A percentile compares a stretch with the other conserved stretches of the same genome.
Evolutionary conservation across 2,888 invertebrate species (phyloP).

Genomic region (Entomobrya multifasciata): DNA sequence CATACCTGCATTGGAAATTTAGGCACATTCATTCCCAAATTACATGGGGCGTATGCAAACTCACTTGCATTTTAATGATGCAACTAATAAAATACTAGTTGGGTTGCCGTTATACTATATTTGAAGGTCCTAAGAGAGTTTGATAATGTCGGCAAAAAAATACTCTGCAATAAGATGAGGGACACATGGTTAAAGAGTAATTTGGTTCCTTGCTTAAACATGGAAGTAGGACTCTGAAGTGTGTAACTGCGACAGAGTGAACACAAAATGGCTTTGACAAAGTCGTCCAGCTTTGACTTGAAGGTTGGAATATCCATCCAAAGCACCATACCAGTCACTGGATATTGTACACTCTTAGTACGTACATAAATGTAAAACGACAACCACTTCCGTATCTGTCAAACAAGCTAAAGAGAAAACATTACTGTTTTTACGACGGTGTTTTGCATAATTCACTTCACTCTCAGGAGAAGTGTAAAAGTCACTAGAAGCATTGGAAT

Average conservation of each 20-base stretch:
- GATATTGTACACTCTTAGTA: background rate
- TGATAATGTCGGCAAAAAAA: slow-evolving; percentile 26
- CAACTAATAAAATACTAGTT: slow-evolving; percentile 28
- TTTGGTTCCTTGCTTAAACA: background rate
- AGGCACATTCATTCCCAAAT: no score
- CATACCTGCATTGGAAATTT: no score
- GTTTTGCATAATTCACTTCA: slow-evolving; percentile 70
- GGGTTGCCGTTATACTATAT: background rate
- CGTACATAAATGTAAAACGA: background rate
- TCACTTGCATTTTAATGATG: slow-evolving; percentile 37
- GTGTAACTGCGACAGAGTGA: background rate
- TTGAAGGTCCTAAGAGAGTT: background rate
- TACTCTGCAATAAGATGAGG: background rate
- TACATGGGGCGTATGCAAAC: background rate
- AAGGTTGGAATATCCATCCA: background rate
- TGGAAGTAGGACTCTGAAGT: background rate
- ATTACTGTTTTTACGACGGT: slow-evolving; percentile 66
- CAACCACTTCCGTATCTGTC: slow-evolving; percentile 44
- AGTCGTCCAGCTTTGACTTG: background rate
- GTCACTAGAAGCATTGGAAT: slow-evolving; percentile 49
- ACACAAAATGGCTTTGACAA: background rate
- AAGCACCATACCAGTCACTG: no score
- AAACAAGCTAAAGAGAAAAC: slow-evolving; percentile 59
- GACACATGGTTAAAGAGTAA: background rate
- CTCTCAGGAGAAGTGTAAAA: slow-evolving; percentile 70